Evolutionary conservation across 2,888 invertebrate species (phyloP).

Genomic region (Liposcelis brunnea): DNA sequence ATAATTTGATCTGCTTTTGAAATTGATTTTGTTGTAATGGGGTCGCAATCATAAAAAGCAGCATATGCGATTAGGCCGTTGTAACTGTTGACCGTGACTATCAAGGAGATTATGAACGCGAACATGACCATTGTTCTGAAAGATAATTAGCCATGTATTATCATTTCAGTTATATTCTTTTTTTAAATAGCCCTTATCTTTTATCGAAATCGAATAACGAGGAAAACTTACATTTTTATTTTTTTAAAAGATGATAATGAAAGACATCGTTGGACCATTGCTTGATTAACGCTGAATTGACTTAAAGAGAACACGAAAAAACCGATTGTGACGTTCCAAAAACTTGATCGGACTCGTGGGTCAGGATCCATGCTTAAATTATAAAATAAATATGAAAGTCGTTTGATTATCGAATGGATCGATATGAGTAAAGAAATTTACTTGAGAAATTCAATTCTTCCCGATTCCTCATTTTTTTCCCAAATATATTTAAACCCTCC

Average conservation of each 20-base stretch:
- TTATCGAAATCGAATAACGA: too few relatives aligned
- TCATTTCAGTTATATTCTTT: too few relatives aligned
- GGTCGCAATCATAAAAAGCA: constrained; percentile 69
- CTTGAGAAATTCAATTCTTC: constrained; percentile 56
- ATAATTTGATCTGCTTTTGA: constrained; percentile 52
- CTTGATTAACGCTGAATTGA: constrained; percentile 67
- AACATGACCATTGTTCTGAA: constrained; percentile 41
- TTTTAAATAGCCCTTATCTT: too few relatives aligned
- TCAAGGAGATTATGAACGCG: constrained; percentile 31
- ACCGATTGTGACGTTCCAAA: constrained; percentile 62
- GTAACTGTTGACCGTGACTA: constrained; percentile 63
- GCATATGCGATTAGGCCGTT: constrained; percentile 77
- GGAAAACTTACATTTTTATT: constrained; percentile 55
- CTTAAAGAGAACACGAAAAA: constrained; percentile 68
- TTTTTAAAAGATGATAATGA: constrained; percentile 53
- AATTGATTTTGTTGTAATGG: constrained; percentile 48
- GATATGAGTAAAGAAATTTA: too few relatives aligned
- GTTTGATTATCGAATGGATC: too few relatives aligned
- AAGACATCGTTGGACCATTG: constrained; percentile 71
- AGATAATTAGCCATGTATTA: too few relatives aligned
- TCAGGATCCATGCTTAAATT: constrained; percentile 54
- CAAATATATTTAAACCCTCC: constrained; percentile 46
- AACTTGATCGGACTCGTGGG: constrained; percentile 61
- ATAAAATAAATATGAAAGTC: too few relatives aligned
- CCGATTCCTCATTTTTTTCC: constrained; percentile 38